phyloP scores from a whole-genome alignment of 2,113 vertebrate species.

The Bubo bubo region DNA sequence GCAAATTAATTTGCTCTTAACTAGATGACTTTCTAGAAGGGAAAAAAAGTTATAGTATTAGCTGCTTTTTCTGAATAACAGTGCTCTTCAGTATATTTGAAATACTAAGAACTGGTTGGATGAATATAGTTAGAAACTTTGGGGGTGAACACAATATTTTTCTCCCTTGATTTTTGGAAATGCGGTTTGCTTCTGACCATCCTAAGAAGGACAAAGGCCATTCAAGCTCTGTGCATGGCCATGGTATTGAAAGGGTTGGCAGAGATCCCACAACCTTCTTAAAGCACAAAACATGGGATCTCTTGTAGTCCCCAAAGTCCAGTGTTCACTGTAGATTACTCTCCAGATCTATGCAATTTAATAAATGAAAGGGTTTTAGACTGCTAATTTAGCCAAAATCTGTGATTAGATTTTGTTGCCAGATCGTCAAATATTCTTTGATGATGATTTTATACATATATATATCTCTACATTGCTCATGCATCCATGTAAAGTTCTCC shows the following conservation, averaged over 20 bases:
- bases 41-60: neutral
- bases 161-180: neutral
- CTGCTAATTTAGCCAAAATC: neutral
- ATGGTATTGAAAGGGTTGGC: neutral
- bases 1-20: conserved; percentile 76
- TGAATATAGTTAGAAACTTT: neutral
- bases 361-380: neutral
- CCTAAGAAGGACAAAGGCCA: neutral
- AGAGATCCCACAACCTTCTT: neutral
- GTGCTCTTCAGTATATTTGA: neutral
- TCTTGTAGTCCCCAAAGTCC: neutral
- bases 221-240: neutral
- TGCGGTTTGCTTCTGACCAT: neutral
- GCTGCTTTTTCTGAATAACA: neutral
- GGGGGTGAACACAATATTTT: neutral
- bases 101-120: neutral
- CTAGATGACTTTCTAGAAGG: conserved; percentile 5
- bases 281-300: neutral
- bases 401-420: neutral
- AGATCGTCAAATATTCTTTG: neutral
- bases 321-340: neutral
- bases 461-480: neutral
- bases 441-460: neutral
- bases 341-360: neutral
- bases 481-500: neutral